Evolutionary conservation across 2,797 vertebrate species (phyloP).

Genomic region (Tenualosa thibaudeaui): DNA sequence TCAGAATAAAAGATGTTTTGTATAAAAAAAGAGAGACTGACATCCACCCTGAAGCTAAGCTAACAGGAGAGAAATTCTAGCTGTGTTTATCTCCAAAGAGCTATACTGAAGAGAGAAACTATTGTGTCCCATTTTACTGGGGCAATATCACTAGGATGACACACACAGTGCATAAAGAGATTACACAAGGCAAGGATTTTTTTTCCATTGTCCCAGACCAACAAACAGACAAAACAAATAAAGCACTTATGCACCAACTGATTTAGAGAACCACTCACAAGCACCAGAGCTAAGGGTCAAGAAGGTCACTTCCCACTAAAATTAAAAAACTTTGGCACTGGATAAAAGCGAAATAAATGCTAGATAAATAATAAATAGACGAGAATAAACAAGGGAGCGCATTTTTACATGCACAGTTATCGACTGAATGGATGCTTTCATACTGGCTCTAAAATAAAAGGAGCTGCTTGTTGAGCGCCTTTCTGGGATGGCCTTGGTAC

Average conservation of each 20-base stretch:
- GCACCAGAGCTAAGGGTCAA: not conserved
- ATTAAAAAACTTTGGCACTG: not conserved
- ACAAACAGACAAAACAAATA: not conserved
- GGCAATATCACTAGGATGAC: not conserved
- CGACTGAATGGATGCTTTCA: constrained; percentile 3
- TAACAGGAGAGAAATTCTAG: not conserved
- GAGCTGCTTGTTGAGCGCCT: not conserved
- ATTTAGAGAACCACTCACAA: not conserved
- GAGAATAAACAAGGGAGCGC: not conserved
- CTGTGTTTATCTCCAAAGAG: not conserved
- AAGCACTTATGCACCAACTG: not conserved
- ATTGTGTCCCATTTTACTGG: not conserved
- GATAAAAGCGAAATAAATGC: not conserved
- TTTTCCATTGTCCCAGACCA: not conserved
- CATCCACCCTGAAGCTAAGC: not conserved
- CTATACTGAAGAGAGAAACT: too few relatives aligned
- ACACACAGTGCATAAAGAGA: not conserved
- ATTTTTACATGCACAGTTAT: not conserved
- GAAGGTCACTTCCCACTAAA: not conserved
- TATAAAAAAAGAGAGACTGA: not conserved
- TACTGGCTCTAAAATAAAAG: not conserved
- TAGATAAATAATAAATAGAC: not conserved
- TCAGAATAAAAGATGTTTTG: too few relatives aligned
- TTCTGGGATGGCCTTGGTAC: not conserved
- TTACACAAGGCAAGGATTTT: not conserved